Conservation (phyloP, 2,888 invertebrate genomes). For the Micoletzkya japonica region DNA sequence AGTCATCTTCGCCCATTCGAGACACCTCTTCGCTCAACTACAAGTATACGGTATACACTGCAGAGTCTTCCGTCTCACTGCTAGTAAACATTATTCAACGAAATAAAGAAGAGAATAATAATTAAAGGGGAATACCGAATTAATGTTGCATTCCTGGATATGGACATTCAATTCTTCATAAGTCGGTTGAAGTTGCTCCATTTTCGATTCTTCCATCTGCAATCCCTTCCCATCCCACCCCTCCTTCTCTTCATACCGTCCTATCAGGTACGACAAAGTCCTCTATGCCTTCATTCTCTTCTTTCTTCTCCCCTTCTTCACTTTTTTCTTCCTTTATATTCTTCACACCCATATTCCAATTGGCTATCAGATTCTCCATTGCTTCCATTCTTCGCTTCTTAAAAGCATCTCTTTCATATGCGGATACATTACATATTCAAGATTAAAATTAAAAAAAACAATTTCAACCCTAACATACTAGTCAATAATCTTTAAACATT, state of each 20-base stretch:
- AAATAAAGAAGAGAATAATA: too few species aligned
- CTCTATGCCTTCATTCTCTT: background rate
- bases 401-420: too few species aligned
- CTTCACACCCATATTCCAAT: background rate
- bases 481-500: background rate
- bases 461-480: background rate
- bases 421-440: too few species aligned
- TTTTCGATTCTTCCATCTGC: background rate
- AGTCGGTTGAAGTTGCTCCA: conserved; percentile 1
- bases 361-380: background rate
- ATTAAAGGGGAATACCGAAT: background rate
- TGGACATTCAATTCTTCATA: conserved; percentile 21
- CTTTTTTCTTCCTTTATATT: background rate
- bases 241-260: background rate
- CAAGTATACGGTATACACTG: background rate
- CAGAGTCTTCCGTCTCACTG: background rate
- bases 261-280: background rate
- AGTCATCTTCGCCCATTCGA: background rate
- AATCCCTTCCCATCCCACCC: background rate
- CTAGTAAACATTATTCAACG: background rate
- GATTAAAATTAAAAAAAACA: too few species aligned
- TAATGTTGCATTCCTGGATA: background rate
- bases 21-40: too few species aligned
- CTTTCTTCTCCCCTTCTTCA: background rate
- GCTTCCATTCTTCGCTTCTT: background rate